phyloP scores from a whole-genome alignment of 2,888 invertebrate species.

The Lasioglossum morio region DNA sequence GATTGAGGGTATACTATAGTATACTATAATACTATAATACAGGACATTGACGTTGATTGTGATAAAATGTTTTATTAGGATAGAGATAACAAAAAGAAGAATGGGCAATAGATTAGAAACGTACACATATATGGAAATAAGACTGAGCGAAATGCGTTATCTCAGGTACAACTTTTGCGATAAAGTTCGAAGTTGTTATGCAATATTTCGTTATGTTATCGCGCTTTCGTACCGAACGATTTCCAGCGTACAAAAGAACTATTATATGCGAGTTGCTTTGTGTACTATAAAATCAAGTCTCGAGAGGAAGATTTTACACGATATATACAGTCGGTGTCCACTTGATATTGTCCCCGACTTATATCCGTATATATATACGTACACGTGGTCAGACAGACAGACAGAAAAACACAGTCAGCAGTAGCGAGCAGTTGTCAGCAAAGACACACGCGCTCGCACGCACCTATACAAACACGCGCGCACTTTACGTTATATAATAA shows the following conservation, averaged over 20 bases:
- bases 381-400: neutral
- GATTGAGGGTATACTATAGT: conserved; percentile 28
- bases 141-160: conserved; percentile 10
- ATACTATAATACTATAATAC: conserved; percentile 11
- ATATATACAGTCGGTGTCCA: too few relatives aligned
- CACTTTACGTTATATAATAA: neutral
- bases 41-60: conserved; percentile 1
- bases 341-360: too few relatives aligned
- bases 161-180: conserved; percentile 8
- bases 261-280: conserved; percentile 3
- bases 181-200: neutral
- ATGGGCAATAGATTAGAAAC: conserved; percentile 6
- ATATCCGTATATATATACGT: neutral
- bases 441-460: neutral
- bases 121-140: conserved; percentile 9
- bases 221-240: neutral
- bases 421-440: neutral
- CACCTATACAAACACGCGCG: neutral
- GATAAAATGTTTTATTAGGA: conserved; percentile 39
- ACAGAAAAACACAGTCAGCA: too few relatives aligned
- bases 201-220: too few relatives aligned
- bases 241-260: neutral
- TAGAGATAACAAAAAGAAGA: conserved; percentile 15
- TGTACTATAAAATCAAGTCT: neutral
- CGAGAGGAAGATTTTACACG: neutral